A percentile compares a stretch with the other conserved stretches of the same genome.
These are phyloP conservation scores for Nymphalis io DNA, from an alignment of 1,140 invertebrate genomes.

Conservation along the genomic window DNA sequence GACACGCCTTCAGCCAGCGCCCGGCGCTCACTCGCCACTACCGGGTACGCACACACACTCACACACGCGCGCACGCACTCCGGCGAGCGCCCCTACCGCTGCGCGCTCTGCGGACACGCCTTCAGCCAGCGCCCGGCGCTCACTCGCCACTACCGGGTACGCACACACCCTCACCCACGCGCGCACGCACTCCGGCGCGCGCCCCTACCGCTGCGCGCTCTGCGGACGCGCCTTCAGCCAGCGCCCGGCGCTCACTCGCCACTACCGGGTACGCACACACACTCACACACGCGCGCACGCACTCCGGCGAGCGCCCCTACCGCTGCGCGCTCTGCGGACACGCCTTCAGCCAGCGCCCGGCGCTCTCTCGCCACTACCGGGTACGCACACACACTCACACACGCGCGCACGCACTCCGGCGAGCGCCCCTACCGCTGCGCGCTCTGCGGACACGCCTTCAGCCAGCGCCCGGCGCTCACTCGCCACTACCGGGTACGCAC, in stretches of 20 bases:
- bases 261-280: constrained; percentile 48
- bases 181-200: constrained; percentile 52
- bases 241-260: constrained; percentile 56
- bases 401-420: constrained; percentile 51
- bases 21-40: constrained; percentile 58
- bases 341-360: constrained; percentile 56
- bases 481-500: constrained; percentile 53
- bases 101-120: constrained; percentile 45
- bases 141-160: constrained; percentile 56
- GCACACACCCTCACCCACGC: constrained; percentile 27
- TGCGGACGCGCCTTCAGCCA: constrained; percentile 57
- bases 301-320: constrained; percentile 57
- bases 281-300: constrained; percentile 38
- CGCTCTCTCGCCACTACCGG: constrained; percentile 55
- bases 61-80: constrained; percentile 51
- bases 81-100: constrained; percentile 52
- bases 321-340: constrained; percentile 45
- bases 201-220: constrained; percentile 45
- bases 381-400: constrained; percentile 35
- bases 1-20: constrained; percentile 55
- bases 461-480: constrained; percentile 57
- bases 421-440: constrained; percentile 52
- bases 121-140: constrained; percentile 62
- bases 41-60: constrained; percentile 42
- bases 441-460: constrained; percentile 50